Conservation (phyloP, 2,797 vertebrate genomes). For the Brachymystax lenok region DNA sequence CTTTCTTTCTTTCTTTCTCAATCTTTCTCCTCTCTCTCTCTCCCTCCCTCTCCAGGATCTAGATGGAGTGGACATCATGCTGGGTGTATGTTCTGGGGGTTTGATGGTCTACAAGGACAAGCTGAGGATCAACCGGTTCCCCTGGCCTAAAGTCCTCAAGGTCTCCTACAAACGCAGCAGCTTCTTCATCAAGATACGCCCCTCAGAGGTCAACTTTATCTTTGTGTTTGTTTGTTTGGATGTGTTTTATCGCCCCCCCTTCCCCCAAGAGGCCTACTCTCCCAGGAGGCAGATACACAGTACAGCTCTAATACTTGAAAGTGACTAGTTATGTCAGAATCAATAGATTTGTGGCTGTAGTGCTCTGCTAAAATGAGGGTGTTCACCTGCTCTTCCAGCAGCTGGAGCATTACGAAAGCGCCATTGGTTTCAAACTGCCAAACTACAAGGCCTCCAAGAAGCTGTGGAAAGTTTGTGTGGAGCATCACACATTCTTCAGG, state of each 20-base stretch:
- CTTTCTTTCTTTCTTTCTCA: background rate
- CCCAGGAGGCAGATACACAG: background rate
- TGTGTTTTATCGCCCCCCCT: no score
- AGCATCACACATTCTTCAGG: slow-evolving; percentile 92
- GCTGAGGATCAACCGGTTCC: slow-evolving; percentile 89
- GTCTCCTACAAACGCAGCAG: slow-evolving; percentile 91
- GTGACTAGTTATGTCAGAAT: background rate
- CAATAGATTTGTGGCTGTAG: background rate
- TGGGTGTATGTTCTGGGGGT: slow-evolving; percentile 88
- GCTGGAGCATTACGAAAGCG: slow-evolving; percentile 89
- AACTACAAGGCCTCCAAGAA: slow-evolving; percentile 88
- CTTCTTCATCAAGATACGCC: slow-evolving; percentile 90
- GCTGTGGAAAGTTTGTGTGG: slow-evolving; percentile 90
- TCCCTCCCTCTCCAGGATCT: slow-evolving; percentile 74
- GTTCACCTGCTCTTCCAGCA: slow-evolving; percentile 42
- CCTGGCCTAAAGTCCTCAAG: slow-evolving; percentile 91
- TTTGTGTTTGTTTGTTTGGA: background rate
- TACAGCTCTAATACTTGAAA: background rate
- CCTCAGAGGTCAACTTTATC: slow-evolving; percentile 78
- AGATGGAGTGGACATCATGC: slow-evolving; percentile 87
- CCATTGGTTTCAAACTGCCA: slow-evolving; percentile 88
- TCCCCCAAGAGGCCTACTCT: no score
- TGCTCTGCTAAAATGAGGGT: background rate
- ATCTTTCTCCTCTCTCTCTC: background rate
- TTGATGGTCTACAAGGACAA: slow-evolving; percentile 92